Percentiles rank a stretch among this genome's conserved stretches.
These are phyloP conservation scores for Agapornis canus DNA, from an alignment of 2,797 vertebrate genomes.

Conservation along the genomic window DNA sequence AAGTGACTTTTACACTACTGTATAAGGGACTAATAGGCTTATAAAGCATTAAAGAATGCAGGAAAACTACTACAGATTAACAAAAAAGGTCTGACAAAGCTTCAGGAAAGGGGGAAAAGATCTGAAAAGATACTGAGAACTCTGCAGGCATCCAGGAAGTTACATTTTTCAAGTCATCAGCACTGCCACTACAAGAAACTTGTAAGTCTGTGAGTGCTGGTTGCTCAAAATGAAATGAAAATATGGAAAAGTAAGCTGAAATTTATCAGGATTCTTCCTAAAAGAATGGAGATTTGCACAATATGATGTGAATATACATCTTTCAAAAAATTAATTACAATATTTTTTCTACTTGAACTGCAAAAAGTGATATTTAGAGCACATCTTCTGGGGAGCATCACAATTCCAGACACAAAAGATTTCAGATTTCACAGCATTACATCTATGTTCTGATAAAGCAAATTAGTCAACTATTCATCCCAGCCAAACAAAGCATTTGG, in stretches of 20 bases:
- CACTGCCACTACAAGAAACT: not conserved
- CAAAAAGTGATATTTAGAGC: not conserved
- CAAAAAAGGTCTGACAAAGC: not conserved
- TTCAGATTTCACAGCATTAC: not conserved
- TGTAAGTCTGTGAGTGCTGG: not conserved
- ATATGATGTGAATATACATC: not conserved
- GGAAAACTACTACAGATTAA: not conserved
- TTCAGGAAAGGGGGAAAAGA: not conserved
- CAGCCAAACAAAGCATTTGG: not conserved
- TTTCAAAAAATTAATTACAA: not conserved
- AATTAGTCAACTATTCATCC: not conserved
- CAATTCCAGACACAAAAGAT: not conserved
- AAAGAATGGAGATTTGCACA: not conserved
- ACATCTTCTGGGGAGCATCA: not conserved
- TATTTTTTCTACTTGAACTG: not conserved
- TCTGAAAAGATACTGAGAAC: not conserved
- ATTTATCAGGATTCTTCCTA: not conserved
- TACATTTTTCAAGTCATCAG: not conserved
- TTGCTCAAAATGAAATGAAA: not conserved
- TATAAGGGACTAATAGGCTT: not conserved
- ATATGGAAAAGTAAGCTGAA: not conserved
- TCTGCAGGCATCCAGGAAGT: not conserved
- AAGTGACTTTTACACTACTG: slow-evolving; percentile 20
- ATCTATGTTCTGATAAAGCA: not conserved
- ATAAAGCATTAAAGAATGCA: not conserved